Evolutionary conservation across 2,797 vertebrate genomes (phyloP).

Genomic region (Syndactyla subalaris): DNA sequence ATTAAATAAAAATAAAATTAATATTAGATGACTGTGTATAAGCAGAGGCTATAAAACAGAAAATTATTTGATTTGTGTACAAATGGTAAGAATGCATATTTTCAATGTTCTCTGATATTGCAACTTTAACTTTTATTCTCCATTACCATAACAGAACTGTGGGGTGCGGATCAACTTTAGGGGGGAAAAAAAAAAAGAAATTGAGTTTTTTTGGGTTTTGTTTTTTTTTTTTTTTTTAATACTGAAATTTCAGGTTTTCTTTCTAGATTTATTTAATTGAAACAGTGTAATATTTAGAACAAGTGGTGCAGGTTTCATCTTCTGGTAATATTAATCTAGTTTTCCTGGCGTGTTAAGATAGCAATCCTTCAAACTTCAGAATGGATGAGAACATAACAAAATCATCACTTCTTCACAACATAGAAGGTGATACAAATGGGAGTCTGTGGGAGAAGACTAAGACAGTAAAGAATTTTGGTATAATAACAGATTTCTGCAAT

Average conservation of each 20-base stretch:
- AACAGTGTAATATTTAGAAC: background rate
- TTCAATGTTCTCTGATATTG: background rate
- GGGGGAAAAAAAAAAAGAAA: background rate
- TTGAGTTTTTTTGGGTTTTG: too few species aligned
- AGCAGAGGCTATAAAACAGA: background rate
- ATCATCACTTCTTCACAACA: background rate
- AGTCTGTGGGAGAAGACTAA: rapidly evolving
- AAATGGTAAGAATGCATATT: background rate
- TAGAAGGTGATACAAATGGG: background rate
- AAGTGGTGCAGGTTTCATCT: background rate
- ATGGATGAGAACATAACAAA: background rate
- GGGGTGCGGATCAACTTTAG: background rate
- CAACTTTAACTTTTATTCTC: background rate
- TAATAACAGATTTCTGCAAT: background rate
- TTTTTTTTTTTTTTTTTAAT: background rate
- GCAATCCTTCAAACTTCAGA: background rate
- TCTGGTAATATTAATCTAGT: background rate
- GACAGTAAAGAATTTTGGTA: background rate
- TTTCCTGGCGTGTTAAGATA: background rate
- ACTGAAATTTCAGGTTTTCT: background rate
- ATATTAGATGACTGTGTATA: background rate
- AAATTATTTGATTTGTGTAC: background rate
- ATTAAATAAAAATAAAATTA: background rate
- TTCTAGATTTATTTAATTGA: background rate
- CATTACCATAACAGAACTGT: background rate